Conservation (phyloP, 2,113 vertebrate genomes). For the Phylloscopus trochilus region DNA sequence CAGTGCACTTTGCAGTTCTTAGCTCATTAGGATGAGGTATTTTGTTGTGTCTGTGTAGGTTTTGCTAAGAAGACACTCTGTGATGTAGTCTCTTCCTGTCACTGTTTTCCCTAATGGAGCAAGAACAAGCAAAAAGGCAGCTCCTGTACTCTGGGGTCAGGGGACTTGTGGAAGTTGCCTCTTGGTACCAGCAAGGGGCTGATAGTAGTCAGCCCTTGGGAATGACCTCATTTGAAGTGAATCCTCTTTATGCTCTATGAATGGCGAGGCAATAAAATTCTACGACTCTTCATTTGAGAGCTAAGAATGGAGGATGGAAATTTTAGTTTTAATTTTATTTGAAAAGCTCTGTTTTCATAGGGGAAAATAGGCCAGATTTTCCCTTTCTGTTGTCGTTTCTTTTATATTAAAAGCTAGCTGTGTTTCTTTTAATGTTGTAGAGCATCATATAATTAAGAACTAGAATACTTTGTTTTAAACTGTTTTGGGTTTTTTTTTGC, state of each 20-base stretch:
- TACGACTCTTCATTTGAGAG: neutral
- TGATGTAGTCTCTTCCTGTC: neutral
- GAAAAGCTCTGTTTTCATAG: neutral
- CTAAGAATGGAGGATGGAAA: neutral
- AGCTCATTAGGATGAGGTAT: neutral
- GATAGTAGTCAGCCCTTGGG: neutral
- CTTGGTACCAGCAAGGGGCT: neutral
- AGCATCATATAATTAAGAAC: neutral
- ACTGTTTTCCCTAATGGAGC: neutral
- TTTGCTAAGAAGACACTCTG: neutral
- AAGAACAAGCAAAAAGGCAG: neutral
- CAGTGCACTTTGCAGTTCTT: neutral
- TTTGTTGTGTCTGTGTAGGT: neutral
- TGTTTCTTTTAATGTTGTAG: neutral
- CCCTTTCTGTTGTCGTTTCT: neutral
- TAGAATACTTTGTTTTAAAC: neutral
- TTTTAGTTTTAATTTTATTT: neutral
- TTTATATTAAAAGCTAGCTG: neutral
- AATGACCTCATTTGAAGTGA: neutral
- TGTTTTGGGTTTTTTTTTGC: fast-evolving
- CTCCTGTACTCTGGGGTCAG: neutral
- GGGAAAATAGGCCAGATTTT: neutral
- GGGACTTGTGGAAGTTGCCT: neutral
- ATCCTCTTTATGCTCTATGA: neutral
- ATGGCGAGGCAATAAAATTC: neutral